Evolutionary conservation across 1,140 invertebrate genomes (phyloP).

Genomic region (Polypedilum vanderplanki): DNA sequence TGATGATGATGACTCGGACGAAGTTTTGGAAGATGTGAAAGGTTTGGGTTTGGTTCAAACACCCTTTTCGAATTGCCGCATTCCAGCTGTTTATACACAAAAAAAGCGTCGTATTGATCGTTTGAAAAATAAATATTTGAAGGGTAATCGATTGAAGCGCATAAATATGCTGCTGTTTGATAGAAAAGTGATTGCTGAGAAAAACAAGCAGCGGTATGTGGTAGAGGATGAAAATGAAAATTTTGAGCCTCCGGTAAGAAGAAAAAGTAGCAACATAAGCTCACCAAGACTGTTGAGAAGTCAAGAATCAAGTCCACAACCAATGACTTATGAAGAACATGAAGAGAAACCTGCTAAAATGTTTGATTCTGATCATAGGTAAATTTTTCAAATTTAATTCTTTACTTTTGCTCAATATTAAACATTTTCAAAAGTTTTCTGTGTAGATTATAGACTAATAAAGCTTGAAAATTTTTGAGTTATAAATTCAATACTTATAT

Average conservation of each 20-base stretch:
- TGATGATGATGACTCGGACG: background rate
- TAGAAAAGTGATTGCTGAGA: background rate
- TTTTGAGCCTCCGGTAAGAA: background rate
- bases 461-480: too few species aligned
- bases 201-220: background rate
- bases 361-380: background rate
- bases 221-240: background rate
- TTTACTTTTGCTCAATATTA: too few species aligned
- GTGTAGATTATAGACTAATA: too few species aligned
- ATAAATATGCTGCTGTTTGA: conserved; percentile 28
- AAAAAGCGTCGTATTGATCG: conserved; percentile 17
- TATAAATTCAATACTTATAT: too few species aligned
- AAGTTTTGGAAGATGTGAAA: conserved; percentile 20
- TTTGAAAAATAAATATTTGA: conserved; percentile 29
- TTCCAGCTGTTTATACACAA: conserved; percentile 8
- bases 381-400: background rate
- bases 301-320: background rate
- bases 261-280: background rate
- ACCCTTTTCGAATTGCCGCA: conserved; percentile 21
- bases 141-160: background rate
- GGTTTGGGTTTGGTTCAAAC: conserved; percentile 25
- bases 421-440: too few species aligned
- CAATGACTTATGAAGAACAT: too few species aligned
- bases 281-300: background rate
- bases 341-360: background rate